These are phyloP conservation scores for Drosophila nr. perissopoda DNA, from an alignment of 2,888 invertebrate genomes.

Conservation along the genomic window DNA sequence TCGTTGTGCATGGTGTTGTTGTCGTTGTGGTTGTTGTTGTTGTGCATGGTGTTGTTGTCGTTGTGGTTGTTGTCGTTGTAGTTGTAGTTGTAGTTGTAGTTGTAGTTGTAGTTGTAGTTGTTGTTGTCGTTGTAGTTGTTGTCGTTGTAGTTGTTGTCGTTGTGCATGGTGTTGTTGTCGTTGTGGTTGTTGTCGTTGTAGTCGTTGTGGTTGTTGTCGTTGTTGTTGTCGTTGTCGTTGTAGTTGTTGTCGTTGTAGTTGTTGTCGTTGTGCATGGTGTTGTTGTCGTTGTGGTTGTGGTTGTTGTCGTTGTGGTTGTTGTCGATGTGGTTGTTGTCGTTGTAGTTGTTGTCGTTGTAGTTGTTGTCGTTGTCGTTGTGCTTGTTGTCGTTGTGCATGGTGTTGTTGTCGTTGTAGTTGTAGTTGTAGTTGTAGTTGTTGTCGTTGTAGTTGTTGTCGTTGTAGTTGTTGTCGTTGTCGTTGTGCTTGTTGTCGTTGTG, in stretches of 20 bases:
- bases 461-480: background rate
- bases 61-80: fast-evolving
- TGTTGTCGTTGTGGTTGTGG: background rate
- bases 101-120: background rate
- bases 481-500: fast-evolving
- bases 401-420: background rate
- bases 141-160: background rate
- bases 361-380: slow-evolving; percentile 1
- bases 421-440: slow-evolving; percentile 7
- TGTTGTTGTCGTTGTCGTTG: no score
- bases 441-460: background rate
- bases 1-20: background rate
- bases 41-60: background rate
- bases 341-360: slow-evolving; percentile 2
- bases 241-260: no score
- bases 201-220: background rate
- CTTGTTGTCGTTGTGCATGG: background rate
- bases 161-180: slow-evolving; percentile 2
- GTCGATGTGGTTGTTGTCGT: background rate
- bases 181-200: slow-evolving; percentile 6
- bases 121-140: background rate
- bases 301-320: background rate
- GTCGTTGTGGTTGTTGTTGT: background rate
- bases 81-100: background rate
- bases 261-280: background rate